phyloP scores from a whole-genome alignment of 1,140 invertebrate species.

The Paracyclopina nana region DNA sequence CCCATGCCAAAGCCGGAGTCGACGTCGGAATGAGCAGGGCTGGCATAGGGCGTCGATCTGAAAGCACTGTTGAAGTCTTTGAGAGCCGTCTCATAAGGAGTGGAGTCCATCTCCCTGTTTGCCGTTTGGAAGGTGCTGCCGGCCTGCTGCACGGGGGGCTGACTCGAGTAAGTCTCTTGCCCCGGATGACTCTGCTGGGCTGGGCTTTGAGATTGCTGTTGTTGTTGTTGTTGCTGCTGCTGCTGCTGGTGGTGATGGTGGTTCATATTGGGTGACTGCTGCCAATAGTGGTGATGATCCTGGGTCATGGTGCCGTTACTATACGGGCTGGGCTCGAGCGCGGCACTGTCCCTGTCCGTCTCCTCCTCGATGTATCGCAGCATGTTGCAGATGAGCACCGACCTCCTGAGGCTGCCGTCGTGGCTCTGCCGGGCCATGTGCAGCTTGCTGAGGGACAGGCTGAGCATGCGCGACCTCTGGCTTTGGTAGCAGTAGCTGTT shows the following conservation, averaged over 20 bases:
- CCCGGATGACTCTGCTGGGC: constrained; percentile 21
- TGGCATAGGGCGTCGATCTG: constrained; percentile 16
- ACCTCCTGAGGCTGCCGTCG: constrained; percentile 69
- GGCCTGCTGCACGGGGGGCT: constrained; percentile 21
- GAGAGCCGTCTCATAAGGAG: not conserved
- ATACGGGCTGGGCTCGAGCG: too few species aligned
- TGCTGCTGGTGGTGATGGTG: not conserved
- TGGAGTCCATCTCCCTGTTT: not conserved
- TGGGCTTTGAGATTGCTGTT: constrained; percentile 25
- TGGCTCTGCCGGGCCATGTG: constrained; percentile 63
- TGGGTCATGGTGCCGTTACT: not conserved
- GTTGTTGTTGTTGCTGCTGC: not conserved
- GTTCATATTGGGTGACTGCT: too few species aligned
- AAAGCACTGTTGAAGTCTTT: constrained; percentile 19
- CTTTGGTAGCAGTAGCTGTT: constrained; percentile 46
- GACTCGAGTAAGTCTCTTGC: constrained; percentile 20
- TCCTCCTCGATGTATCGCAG: constrained; percentile 70
- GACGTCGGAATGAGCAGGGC: constrained; percentile 17
- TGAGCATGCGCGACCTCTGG: constrained; percentile 63
- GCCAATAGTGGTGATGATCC: too few species aligned
- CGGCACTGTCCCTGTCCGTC: constrained; percentile 50
- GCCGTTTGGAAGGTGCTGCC: not conserved
- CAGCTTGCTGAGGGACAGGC: constrained; percentile 78
- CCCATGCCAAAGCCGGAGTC: constrained; percentile 31
- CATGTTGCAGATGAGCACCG: constrained; percentile 84